Evolutionary conservation across 2,888 invertebrate species (phyloP).

Genomic region (Arenicola marina): DNA sequence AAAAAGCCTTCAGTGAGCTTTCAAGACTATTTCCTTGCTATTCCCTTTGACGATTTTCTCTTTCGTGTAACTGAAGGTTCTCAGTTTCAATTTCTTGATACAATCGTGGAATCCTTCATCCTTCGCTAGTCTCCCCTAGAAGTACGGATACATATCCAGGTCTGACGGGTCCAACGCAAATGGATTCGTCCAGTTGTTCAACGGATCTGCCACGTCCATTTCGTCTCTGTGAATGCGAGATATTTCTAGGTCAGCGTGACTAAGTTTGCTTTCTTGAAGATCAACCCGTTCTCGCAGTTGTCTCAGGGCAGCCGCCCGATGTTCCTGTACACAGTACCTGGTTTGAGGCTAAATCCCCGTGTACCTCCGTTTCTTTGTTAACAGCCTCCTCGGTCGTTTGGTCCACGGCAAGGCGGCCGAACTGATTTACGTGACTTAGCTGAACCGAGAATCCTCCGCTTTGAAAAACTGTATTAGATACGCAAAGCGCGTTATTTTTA

Average conservation of each 20-base stretch:
- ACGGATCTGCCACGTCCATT: conserved; percentile 11
- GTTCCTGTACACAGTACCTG: too few species aligned
- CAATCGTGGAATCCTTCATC: not conserved
- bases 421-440: too few species aligned
- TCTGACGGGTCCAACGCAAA: conserved; percentile 11
- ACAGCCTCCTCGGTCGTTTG: too few species aligned
- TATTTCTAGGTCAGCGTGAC: conserved; percentile 10
- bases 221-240: conserved; percentile 13
- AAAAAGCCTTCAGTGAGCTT: conserved; percentile 12
- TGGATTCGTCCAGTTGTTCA: conserved; percentile 24
- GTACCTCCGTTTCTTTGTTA: too few species aligned
- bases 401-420: too few species aligned
- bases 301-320: conserved; percentile 14
- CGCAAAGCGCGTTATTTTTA: too few species aligned
- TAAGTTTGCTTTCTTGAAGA: not conserved
- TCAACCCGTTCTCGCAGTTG: conserved; percentile 7
- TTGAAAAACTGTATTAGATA: too few species aligned
- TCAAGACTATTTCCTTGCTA: conserved; percentile 8
- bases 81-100: not conserved
- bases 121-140: too few species aligned
- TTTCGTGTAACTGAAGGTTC: not conserved
- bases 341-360: too few species aligned
- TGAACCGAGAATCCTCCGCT: too few species aligned
- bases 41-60: not conserved
- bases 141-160: conserved; percentile 6